Conservation (phyloP, 92 coral and sea anemone species). For the Metridium senile region DNA sequence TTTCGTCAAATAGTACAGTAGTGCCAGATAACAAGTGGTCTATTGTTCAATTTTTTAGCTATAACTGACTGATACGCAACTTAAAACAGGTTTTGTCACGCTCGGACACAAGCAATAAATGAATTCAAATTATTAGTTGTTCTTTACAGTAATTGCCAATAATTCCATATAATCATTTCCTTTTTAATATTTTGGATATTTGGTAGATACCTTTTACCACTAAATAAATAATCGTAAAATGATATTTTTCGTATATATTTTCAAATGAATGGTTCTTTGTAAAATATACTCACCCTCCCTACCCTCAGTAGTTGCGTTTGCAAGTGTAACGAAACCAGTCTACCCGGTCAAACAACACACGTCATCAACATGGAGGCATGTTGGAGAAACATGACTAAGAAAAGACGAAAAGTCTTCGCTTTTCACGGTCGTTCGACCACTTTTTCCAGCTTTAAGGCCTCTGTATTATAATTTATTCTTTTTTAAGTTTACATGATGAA, state of each 20-base stretch:
- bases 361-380: conserved; percentile 68
- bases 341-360: conserved; percentile 69
- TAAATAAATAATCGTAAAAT: too few species aligned
- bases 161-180: too few species aligned
- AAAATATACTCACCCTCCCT: not conserved
- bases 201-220: too few species aligned
- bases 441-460: conserved; percentile 26
- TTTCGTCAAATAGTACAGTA: too few species aligned
- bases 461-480: not conserved
- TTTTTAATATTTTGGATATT: too few species aligned
- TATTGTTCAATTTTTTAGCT: too few species aligned
- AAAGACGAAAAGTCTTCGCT: conserved; percentile 19
- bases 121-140: too few species aligned
- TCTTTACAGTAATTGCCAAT: too few species aligned
- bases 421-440: conserved; percentile 27
- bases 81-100: too few species aligned
- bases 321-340: conserved; percentile 53
- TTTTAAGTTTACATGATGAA: not conserved
- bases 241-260: not conserved
- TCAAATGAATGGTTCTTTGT: not conserved
- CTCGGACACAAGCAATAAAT: too few species aligned
- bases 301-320: not conserved
- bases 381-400: conserved; percentile 32
- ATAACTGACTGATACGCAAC: too few species aligned
- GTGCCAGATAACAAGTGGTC: too few species aligned